Evolutionary conservation across 2,113 vertebrate genomes (phyloP).

Genomic region (Centropus bengalensis): DNA sequence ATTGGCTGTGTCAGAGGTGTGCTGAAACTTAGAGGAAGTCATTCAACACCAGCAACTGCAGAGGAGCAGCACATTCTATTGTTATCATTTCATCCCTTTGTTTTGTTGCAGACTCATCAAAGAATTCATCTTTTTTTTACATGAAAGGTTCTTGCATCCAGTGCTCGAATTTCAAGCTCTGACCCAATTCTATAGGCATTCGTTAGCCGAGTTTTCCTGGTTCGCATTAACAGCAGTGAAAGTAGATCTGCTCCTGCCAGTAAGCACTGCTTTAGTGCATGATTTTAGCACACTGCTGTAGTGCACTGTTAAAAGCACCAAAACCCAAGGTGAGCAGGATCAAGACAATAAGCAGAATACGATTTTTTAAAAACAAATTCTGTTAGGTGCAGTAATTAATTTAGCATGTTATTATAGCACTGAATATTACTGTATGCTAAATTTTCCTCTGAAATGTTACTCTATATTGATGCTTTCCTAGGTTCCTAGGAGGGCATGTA

Average conservation of each 20-base stretch:
- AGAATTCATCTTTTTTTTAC: not conserved
- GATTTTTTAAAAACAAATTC: not conserved
- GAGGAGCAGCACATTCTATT: constrained; percentile 9
- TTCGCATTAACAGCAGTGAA: not conserved
- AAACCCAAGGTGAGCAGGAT: not conserved
- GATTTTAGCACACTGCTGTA: not conserved
- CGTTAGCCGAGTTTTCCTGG: not conserved
- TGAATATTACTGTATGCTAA: not conserved
- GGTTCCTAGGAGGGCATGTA: not conserved
- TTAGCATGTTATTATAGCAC: not conserved
- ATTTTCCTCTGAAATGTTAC: not conserved
- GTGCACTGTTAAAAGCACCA: not conserved
- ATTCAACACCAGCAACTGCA: constrained; percentile 41
- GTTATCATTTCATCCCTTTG: not conserved
- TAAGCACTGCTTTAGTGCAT: not conserved
- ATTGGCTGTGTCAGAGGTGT: not conserved
- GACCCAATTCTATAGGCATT: not conserved
- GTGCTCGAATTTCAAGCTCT: not conserved
- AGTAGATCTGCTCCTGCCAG: not conserved
- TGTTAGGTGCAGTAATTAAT: not conserved
- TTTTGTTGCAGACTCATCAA: not conserved
- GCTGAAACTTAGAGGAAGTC: not conserved
- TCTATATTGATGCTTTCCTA: not conserved
- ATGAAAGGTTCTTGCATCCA: not conserved
- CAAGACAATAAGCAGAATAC: not conserved